Evolutionary conservation across 2,888 invertebrate genomes (phyloP).

Genomic region (Sminthurinus aureus): DNA sequence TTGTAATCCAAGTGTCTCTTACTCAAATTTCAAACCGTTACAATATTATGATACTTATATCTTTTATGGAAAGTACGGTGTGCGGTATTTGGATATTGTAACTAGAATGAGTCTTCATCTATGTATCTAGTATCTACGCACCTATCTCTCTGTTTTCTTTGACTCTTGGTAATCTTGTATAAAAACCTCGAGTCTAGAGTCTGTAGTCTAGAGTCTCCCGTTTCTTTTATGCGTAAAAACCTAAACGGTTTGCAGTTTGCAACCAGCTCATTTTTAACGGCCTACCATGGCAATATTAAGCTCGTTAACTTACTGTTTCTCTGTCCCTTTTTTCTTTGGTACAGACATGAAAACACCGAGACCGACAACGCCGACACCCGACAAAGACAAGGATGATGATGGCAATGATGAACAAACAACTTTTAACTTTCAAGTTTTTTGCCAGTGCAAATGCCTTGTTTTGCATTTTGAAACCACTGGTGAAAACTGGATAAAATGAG

Average conservation of each 20-base stretch:
- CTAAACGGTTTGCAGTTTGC: not conserved
- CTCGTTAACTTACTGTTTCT: not conserved
- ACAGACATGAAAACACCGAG: not conserved
- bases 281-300: not conserved
- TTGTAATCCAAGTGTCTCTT: not conserved
- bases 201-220: no score
- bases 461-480: no score
- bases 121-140: not conserved
- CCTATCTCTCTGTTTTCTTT: not conserved
- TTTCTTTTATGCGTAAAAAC: not conserved
- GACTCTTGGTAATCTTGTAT: not conserved
- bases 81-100: no score
- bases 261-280: not conserved
- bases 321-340: not conserved
- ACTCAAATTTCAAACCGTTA: conserved; percentile 19
- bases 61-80: no score
- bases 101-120: no score
- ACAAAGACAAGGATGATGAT: no score
- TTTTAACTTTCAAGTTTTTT: no score
- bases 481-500: no score
- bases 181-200: not conserved
- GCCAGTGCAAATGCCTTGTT: no score
- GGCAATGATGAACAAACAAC: no score
- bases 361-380: not conserved
- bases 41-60: no score